phyloP scores from a whole-genome alignment of 2,888 invertebrate species.

The Rotaria socialis region DNA sequence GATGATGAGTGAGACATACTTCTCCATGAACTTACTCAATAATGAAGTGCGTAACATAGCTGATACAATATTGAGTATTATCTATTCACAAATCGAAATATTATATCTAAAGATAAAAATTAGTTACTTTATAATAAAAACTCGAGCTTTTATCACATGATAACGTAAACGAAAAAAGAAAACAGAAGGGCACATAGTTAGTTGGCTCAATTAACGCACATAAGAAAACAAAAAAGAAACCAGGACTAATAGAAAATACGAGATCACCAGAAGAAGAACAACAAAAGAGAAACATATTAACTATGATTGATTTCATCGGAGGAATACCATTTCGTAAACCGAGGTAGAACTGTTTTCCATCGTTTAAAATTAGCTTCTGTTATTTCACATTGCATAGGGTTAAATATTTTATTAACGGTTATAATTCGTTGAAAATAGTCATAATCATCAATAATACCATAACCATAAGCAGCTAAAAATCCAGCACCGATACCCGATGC shows the following conservation, averaged over 20 bases:
- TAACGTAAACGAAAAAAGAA: neutral
- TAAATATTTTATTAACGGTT: neutral
- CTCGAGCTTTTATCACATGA: neutral
- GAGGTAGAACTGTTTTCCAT: conserved; percentile 14
- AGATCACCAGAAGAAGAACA: neutral
- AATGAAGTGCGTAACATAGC: neutral
- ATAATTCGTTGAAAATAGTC: neutral
- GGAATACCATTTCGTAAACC: neutral
- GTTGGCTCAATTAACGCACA: neutral
- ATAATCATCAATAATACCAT: neutral
- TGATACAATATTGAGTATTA: neutral
- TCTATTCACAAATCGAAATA: neutral
- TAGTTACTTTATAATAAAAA: neutral
- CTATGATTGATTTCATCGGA: neutral
- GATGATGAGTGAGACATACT: no score
- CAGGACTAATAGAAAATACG: neutral
- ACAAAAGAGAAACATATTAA: neutral
- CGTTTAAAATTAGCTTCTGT: neutral
- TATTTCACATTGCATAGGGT: neutral
- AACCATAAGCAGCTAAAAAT: conserved; percentile 30
- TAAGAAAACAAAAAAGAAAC: neutral
- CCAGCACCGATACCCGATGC: conserved; percentile 30
- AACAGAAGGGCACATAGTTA: neutral
- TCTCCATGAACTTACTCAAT: neutral
- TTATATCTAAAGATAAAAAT: conserved; percentile 18